phyloP scores from a whole-genome alignment of 1,140 invertebrate species.

The Streblospio benedicti region DNA sequence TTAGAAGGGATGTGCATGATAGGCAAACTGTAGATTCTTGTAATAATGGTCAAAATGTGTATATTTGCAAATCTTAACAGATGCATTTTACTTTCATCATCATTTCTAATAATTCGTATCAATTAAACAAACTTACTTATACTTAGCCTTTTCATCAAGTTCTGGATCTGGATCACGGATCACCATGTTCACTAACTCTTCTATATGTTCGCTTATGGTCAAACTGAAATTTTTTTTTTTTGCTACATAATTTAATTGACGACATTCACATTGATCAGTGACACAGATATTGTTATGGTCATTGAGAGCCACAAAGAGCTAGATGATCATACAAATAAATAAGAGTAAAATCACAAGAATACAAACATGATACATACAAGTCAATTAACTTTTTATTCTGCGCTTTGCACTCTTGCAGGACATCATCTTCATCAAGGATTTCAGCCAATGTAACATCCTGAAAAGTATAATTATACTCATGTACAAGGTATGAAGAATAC shows the following conservation, averaged over 20 bases:
- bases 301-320: too few relatives aligned
- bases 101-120: too few relatives aligned
- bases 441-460: conserved; percentile 83
- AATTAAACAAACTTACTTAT: conserved; percentile 59
- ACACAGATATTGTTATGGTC: too few relatives aligned
- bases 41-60: too few relatives aligned
- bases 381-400: conserved; percentile 84
- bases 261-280: too few relatives aligned
- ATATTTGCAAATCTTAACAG: too few relatives aligned
- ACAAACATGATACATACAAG: too few relatives aligned
- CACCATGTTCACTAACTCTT: conserved; percentile 75
- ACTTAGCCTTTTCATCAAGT: conserved; percentile 65
- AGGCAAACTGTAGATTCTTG: too few relatives aligned
- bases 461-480: conserved; percentile 3
- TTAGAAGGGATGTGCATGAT: too few relatives aligned
- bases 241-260: conserved; percentile 10
- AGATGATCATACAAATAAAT: too few relatives aligned
- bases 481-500: neutral
- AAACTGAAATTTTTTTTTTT: conserved; percentile 56
- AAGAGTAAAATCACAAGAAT: too few relatives aligned
- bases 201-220: conserved; percentile 68
- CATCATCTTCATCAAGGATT: conserved; percentile 86
- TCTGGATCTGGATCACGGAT: conserved; percentile 73
- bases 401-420: conserved; percentile 88
- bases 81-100: too few relatives aligned